Conservation (phyloP, 2,797 vertebrate genomes). For the Lycodopsis pacificus region DNA sequence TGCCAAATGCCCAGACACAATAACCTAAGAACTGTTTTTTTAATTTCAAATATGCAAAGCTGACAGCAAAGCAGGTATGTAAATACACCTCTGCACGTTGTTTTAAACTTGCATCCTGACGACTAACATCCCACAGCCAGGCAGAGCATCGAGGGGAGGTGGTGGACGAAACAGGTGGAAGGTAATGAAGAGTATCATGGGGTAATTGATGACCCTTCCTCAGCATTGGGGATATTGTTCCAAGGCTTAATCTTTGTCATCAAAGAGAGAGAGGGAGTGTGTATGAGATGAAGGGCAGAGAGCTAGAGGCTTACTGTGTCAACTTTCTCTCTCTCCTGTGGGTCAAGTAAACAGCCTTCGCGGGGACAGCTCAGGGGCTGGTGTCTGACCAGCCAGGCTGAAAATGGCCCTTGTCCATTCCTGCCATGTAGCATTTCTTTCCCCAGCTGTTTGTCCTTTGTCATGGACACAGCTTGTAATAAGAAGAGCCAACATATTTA, state of each 20-base stretch:
- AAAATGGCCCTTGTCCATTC: conserved; percentile 89
- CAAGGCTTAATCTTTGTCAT: conserved; percentile 83
- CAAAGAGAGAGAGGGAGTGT: conserved; percentile 50
- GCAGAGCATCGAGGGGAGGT: conserved; percentile 52
- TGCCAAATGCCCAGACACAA: conserved; percentile 1
- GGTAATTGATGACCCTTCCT: conserved; percentile 82
- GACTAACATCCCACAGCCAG: conserved; percentile 28
- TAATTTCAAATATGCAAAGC: background rate
- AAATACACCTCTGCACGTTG: conserved; percentile 20
- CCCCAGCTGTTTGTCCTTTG: conserved; percentile 87
- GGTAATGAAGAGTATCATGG: conserved; percentile 81
- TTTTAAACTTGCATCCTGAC: conserved; percentile 46
- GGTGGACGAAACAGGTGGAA: conserved; percentile 81
- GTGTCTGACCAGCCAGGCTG: conserved; percentile 88
- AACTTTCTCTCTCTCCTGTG: conserved; percentile 77
- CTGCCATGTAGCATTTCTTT: conserved; percentile 87
- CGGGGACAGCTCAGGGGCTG: conserved; percentile 85
- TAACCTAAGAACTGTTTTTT: background rate
- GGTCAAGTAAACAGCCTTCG: conserved; percentile 87
- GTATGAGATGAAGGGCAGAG: conserved; percentile 49
- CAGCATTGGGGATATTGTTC: conserved; percentile 80
- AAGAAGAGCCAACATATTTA: conserved; percentile 88
- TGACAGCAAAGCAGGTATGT: conserved; percentile 14
- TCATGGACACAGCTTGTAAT: conserved; percentile 87
- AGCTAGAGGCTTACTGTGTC: conserved; percentile 76